phyloP scores from a whole-genome alignment of 2,113 vertebrate genomes.

The Labeo rohita region DNA sequence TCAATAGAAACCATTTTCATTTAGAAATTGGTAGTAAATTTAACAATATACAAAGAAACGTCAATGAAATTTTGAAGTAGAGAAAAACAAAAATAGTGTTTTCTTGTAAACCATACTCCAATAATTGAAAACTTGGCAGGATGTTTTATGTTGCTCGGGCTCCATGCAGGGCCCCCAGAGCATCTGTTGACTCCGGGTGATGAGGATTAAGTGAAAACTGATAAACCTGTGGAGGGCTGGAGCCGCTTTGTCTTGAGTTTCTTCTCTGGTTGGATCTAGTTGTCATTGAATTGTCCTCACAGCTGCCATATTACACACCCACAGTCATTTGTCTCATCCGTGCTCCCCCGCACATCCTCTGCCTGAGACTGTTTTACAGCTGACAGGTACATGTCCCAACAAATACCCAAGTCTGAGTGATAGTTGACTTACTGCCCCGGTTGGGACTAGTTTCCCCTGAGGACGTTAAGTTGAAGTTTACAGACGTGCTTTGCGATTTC shows the following conservation, averaged over 20 bases:
- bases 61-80: not conserved
- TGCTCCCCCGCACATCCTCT: not conserved
- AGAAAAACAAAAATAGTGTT: not conserved
- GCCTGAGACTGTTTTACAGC: not conserved
- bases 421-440: not conserved
- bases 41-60: too few species aligned
- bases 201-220: conserved; percentile 6
- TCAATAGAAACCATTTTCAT: too few species aligned
- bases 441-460: conserved; percentile 26
- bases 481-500: not conserved
- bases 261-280: not conserved
- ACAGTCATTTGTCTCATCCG: conserved; percentile 30
- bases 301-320: conserved; percentile 10
- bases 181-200: not conserved
- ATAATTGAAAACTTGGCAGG: not conserved
- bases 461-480: not conserved
- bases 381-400: conserved; percentile 44
- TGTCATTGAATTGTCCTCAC: not conserved
- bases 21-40: too few species aligned
- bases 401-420: conserved; percentile 11
- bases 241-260: conserved; percentile 16
- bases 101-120: not conserved
- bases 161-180: not conserved
- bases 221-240: not conserved
- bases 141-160: too few species aligned